Percentiles rank a stretch among this genome's conserved stretches.
These are phyloP conservation scores for Dendrocincla fuliginosa DNA, from an alignment of 2,797 vertebrate species.

Conservation along the genomic window DNA sequence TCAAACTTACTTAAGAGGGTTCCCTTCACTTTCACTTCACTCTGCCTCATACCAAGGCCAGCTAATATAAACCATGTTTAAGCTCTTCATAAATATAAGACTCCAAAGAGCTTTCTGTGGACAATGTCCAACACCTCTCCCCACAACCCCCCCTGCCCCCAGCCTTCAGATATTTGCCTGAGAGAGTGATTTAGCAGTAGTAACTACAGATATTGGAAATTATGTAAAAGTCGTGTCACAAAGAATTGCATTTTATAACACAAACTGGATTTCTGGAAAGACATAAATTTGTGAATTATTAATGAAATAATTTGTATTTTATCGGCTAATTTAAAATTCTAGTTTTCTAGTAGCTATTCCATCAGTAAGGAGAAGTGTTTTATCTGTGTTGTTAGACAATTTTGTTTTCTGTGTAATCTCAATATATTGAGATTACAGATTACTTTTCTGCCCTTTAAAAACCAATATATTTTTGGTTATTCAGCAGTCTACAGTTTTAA, in stretches of 20 bases:
- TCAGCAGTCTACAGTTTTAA: not conserved
- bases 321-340: not conserved
- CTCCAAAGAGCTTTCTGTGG: not conserved
- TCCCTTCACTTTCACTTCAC: not conserved
- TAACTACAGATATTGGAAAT: not conserved
- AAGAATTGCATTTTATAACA: not conserved
- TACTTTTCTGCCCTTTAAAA: not conserved
- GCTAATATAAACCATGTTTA: not conserved
- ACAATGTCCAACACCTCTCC: not conserved
- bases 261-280: not conserved
- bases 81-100: not conserved
- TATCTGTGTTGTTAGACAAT: not conserved
- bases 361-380: not conserved
- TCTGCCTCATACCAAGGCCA: not conserved
- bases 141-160: too few species aligned
- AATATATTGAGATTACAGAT: not conserved
- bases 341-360: not conserved
- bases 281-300: not conserved
- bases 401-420: not conserved
- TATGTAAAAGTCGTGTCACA: not conserved
- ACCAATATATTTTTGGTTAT: not conserved
- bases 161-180: not conserved
- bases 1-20: not conserved
- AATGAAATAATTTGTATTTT: not conserved
- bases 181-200: not conserved